A percentile compares a stretch with the other conserved stretches of the same genome.
phyloP scores from a whole-genome alignment of 2,113 vertebrate species.

The Sceloporus tristichus region DNA sequence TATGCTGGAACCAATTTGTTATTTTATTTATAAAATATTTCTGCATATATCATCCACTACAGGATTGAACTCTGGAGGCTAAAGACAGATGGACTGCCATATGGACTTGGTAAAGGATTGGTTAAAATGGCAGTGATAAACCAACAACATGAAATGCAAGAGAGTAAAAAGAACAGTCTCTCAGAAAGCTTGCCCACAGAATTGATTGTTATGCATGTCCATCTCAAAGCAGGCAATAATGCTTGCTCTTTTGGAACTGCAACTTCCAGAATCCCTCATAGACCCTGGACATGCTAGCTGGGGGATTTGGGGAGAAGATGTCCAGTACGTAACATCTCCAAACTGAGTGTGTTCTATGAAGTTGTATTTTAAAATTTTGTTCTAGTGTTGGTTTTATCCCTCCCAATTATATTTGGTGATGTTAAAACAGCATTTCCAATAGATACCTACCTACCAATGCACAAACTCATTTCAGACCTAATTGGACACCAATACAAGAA shows the following conservation, averaged over 20 bases:
- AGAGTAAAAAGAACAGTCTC: conserved; percentile 62
- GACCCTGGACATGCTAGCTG: no score
- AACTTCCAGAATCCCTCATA: no score
- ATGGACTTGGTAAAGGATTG: conserved; percentile 74
- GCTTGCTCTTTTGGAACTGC: no score
- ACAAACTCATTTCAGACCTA: neutral
- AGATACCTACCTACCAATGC: neutral
- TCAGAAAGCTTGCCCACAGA: conserved; percentile 66
- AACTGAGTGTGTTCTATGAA: conserved; percentile 38
- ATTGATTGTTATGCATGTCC: conserved; percentile 43
- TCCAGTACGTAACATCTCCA: no score
- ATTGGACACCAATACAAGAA: no score
- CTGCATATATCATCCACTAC: conserved; percentile 66
- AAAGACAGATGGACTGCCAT: conserved; percentile 81
- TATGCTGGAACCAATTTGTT: conserved; percentile 61
- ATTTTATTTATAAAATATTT: conserved; percentile 52
- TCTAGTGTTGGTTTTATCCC: neutral
- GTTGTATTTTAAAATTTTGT: neutral
- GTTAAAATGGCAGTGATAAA: conserved; percentile 76
- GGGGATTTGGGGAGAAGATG: no score
- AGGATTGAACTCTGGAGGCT: conserved; percentile 62
- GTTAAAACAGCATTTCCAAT: neutral
- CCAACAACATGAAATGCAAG: conserved; percentile 68
- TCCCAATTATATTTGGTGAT: neutral
- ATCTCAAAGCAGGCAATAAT: neutral